These are phyloP conservation scores for Dendrocopos noguchii DNA, from an alignment of 2,113 vertebrate species.

Conservation along the genomic window DNA sequence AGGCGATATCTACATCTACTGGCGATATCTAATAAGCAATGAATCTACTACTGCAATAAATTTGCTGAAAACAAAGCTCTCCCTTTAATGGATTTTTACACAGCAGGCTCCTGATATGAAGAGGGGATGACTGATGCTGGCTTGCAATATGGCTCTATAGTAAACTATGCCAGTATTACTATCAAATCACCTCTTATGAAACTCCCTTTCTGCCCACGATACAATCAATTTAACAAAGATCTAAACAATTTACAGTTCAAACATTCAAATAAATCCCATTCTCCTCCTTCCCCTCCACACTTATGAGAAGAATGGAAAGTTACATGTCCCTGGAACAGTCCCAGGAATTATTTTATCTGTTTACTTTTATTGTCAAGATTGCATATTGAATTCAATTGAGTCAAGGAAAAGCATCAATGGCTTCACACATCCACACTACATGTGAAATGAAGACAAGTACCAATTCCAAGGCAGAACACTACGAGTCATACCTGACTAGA, in stretches of 20 bases:
- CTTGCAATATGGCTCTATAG: slow-evolving; percentile 8
- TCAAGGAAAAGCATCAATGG: neutral
- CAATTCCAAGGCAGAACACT: neutral
- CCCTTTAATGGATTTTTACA: slow-evolving; percentile 38
- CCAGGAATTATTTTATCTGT: slow-evolving; percentile 30
- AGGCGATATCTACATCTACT: slow-evolving; percentile 12
- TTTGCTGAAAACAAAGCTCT: slow-evolving; percentile 42
- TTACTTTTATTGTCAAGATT: slow-evolving; percentile 30
- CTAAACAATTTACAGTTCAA: slow-evolving; percentile 41
- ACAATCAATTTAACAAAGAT: slow-evolving; percentile 37
- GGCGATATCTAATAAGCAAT: slow-evolving; percentile 29
- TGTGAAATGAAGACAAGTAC: neutral
- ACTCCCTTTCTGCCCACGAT: neutral
- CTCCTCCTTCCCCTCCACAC: neutral
- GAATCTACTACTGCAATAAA: slow-evolving; percentile 22
- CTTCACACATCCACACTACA: neutral
- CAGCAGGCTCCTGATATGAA: slow-evolving; percentile 34
- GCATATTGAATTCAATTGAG: slow-evolving; percentile 16
- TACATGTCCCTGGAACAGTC: slow-evolving; percentile 1
- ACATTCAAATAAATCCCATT: slow-evolving; percentile 24
- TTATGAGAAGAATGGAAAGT: neutral
- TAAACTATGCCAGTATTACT: neutral
- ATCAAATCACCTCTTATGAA: slow-evolving; percentile 14
- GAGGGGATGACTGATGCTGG: slow-evolving; percentile 26
- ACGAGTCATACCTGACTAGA: neutral